Evolutionary conservation across 1,140 invertebrate species (phyloP).

Genomic region (Zaprionus vittiger): DNA sequence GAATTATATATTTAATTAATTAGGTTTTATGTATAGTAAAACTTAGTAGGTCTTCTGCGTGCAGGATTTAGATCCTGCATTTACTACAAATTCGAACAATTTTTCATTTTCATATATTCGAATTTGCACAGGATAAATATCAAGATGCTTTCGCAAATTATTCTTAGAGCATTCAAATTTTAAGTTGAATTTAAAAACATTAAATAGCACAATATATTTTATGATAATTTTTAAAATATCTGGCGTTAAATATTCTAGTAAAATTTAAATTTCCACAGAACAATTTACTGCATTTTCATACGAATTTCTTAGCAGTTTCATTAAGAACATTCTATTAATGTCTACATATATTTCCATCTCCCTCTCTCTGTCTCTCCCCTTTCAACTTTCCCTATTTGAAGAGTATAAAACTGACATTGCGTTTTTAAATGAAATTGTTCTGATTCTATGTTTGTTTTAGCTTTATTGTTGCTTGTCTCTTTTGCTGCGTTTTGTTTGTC

Average conservation of each 20-base stretch:
- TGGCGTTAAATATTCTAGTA: background rate
- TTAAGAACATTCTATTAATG: background rate
- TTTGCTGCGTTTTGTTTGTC: slow-evolving; percentile 20
- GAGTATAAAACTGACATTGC: slow-evolving; percentile 22
- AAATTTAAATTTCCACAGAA: background rate
- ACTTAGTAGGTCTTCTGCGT: too few species aligned
- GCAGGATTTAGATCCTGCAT: too few species aligned
- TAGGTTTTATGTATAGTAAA: too few species aligned
- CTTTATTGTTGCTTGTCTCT: slow-evolving; percentile 11
- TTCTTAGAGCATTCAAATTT: too few species aligned
- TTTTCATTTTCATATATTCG: too few species aligned
- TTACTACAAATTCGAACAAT: too few species aligned
- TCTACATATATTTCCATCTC: background rate
- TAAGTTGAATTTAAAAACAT: too few species aligned
- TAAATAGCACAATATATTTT: background rate
- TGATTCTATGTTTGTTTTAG: slow-evolving; percentile 24
- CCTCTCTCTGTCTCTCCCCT: background rate
- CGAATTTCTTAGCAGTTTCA: background rate
- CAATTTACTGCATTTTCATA: background rate
- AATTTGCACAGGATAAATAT: too few species aligned
- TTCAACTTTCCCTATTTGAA: background rate
- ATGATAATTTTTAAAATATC: background rate
- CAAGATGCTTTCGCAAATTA: too few species aligned
- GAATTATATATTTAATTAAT: too few species aligned
- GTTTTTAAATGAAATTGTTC: slow-evolving; percentile 7